Conservation (phyloP, 2,797 vertebrate species). For the Sorex maritimensis region DNA sequence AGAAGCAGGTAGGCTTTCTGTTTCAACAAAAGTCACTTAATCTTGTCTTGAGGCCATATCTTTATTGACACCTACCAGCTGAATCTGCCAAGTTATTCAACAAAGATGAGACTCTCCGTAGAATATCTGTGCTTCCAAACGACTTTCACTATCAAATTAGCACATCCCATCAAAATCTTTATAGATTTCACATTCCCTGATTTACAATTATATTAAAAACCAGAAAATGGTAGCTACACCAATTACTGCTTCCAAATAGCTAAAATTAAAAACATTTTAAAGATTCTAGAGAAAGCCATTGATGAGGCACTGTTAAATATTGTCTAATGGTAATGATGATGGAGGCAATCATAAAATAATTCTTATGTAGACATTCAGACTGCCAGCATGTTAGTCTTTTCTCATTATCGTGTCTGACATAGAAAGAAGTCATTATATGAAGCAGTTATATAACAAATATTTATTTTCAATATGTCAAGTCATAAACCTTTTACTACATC, state of each 20-base stretch:
- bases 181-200: conserved; percentile 77
- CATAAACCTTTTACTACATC: conserved; percentile 76
- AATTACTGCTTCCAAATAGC: conserved; percentile 50
- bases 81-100: conserved; percentile 11
- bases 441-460: conserved; percentile 83
- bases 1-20: too few relatives aligned
- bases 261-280: conserved; percentile 57
- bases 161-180: conserved; percentile 74
- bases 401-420: conserved; percentile 38
- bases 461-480: conserved; percentile 52
- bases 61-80: conserved; percentile 32
- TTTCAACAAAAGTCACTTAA: background rate
- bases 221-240: conserved; percentile 57
- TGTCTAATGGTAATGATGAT: background rate
- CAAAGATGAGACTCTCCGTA: conserved; percentile 54
- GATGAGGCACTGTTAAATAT: background rate
- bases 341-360: background rate
- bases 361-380: background rate
- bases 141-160: conserved; percentile 69
- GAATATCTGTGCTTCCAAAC: conserved; percentile 60
- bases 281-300: conserved; percentile 37
- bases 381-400: conserved; percentile 9
- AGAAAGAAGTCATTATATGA: conserved; percentile 65
- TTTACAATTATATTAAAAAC: conserved; percentile 70
- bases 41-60: background rate